phyloP scores from a whole-genome alignment of 1,140 invertebrate genomes.

The Leptestheria dahalacensis region DNA sequence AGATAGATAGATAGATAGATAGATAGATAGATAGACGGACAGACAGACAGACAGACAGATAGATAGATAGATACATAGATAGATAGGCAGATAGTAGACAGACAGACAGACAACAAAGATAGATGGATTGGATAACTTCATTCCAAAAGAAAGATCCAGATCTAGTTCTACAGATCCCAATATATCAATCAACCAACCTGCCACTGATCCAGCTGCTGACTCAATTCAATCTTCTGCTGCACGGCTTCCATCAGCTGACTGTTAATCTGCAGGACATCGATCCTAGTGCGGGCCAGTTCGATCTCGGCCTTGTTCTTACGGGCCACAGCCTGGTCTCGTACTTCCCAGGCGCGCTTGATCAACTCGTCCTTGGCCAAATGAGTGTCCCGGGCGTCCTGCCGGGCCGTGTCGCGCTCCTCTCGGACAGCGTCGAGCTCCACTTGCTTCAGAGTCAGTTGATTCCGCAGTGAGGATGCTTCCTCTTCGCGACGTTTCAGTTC shows the following conservation, averaged over 20 bases:
- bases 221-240: conserved; percentile 84
- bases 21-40: too few species aligned
- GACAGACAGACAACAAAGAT: too few species aligned
- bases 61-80: too few species aligned
- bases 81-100: too few species aligned
- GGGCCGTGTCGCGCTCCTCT: conserved; percentile 63
- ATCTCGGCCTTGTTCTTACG: conserved; percentile 76
- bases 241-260: conserved; percentile 87
- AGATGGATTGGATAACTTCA: background rate
- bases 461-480: conserved; percentile 48
- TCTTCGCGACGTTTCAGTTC: conserved; percentile 65
- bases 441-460: conserved; percentile 57
- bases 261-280: conserved; percentile 82
- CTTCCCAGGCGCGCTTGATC: conserved; percentile 58
- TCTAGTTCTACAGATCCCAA: background rate
- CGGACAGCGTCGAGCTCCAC: conserved; percentile 59
- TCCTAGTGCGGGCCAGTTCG: conserved; percentile 67
- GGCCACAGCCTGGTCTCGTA: conserved; percentile 70
- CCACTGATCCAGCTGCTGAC: conserved; percentile 90
- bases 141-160: background rate
- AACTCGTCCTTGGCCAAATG: conserved; percentile 50
- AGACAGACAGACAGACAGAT: too few species aligned
- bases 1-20: too few species aligned
- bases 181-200: conserved; percentile 42
- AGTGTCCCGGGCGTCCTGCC: conserved; percentile 45